Base-by-base conservation (phyloP, 1,140 invertebrate species). In the Colletes latitarsis region DNA sequence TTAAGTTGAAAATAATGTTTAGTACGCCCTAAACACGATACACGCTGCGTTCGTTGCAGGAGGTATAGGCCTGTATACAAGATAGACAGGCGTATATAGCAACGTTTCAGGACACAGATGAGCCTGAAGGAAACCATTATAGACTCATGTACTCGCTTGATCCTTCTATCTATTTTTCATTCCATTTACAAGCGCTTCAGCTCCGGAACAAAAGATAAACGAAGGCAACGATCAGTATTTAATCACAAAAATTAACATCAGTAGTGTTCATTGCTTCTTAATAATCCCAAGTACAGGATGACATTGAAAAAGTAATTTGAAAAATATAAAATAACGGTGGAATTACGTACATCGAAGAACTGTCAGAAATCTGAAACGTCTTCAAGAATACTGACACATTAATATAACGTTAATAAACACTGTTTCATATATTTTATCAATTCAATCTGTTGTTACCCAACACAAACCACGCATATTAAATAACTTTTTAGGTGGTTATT, bases 71-170 rank as follows among this genome's bases (percentile, higher is more conserved):
- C 82, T 85, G 79, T 67, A 68, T 74, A 71, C 57, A 60, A 60
- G 82, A 72, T 60, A 70, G 71, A 70, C 64, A 68, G 80, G 82
- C 60, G 80, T 81, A 76, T 74, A 82, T 83, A 80, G 63, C 66
- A 78, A 68, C 78, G 75, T 89, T 73, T 66, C 79, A 83, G 77
- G 74, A 71, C 70, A 75, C 68, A 85, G 83, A 85, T 79, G 80
- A 85, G 84, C 86, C 87, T 74, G 49, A 76, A 89, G 89, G 90
- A 90, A 89, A 88, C 86, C 86, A 89, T 91, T 89, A 87, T 68
- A 84, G 79, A 81, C 77, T 84, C 41, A 41, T 67, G 79, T 81
- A 77, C 71, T 85, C 86, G 74, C 73, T 75, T 70, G 64, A 68
- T 80, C 71, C 72, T 70, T 53, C 71, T 49, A 60, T 68, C 15